Base-by-base conservation (phyloP, 2,888 invertebrate species). In the Drosophila neutralis region DNA sequence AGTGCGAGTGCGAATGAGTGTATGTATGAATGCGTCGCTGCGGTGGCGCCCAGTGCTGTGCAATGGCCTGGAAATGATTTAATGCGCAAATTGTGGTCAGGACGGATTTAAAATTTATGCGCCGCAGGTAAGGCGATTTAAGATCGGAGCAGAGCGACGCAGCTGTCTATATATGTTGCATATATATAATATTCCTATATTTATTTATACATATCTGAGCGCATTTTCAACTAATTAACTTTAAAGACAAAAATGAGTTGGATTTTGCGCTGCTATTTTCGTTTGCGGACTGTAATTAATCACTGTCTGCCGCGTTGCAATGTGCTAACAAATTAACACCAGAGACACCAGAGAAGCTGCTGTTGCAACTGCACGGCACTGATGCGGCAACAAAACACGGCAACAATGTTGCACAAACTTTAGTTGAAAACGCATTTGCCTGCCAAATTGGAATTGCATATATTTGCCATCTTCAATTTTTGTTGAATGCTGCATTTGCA, bases 1-100 rank as follows among this genome's bases (percentile, higher is more conserved):
- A 51, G 45, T 73, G 73, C 70, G 40, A 72, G 74, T 48, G 57
- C 68, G 70, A 73, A 74, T 75, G 87, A 70, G 71, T 76, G 80
- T 73, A 65, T 76, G 82, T 77, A 67, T 84, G 80, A 31, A 68
- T 66, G 60, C 63, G 42, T 63, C 61, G 72, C 63, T 88, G 86
- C 80, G 87, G 86, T 82, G 83, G 83, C 78, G 87, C 70, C 68
- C 71, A 80, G 74, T 79, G 83, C 85, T 82, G 87, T 83, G 84
- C 80, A 87, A 87, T 87, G 87, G 87, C 78, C 87, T 89, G 87
- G 88, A 88, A 88, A 88, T 88, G 89, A 88, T 88, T 88, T 86
- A 88, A 88, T 76, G 89, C 89, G 79, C 86, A 87, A 88, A 82
- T 74, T 89, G 88, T 84, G 87, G 89, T 82, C 78, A 81, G 73